phyloP scores from a whole-genome alignment of 1,140 invertebrate species.

The Drosophila ficusphila region DNA sequence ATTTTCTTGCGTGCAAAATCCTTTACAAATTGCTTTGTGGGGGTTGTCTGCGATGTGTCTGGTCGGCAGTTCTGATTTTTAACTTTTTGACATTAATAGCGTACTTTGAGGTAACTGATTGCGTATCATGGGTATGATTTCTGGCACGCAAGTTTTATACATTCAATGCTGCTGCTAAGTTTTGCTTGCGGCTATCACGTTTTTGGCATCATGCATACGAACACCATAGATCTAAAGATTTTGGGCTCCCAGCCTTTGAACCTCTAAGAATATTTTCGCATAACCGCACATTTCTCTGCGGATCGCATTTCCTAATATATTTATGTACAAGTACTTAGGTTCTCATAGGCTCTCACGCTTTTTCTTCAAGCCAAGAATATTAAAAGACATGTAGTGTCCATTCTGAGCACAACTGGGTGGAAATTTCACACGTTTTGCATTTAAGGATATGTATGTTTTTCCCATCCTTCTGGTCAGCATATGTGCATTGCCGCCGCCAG shows the following conservation, averaged over 20 bases:
- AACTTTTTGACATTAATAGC: slow-evolving; percentile 66
- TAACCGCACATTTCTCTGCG: background rate
- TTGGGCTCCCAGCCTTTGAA: background rate
- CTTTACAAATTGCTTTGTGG: slow-evolving; percentile 24
- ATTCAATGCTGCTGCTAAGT: slow-evolving; percentile 27
- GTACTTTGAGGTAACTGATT: slow-evolving; percentile 58
- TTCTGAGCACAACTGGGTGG: slow-evolving; percentile 11
- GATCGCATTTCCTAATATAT: no score
- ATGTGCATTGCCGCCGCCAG: slow-evolving; percentile 53
- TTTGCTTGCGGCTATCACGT: slow-evolving; percentile 72
- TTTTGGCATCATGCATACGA: slow-evolving; percentile 15
- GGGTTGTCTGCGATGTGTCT: slow-evolving; percentile 32
- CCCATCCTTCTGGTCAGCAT: slow-evolving; percentile 69
- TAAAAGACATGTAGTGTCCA: slow-evolving; percentile 45
- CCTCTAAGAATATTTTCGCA: background rate
- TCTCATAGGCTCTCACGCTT: background rate
- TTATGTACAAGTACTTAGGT: no score
- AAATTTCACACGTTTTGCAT: slow-evolving; percentile 60
- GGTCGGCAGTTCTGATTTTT: slow-evolving; percentile 22
- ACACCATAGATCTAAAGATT: slow-evolving; percentile 15
- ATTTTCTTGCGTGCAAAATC: slow-evolving; percentile 52
- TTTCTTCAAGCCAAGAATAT: background rate
- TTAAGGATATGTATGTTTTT: slow-evolving; percentile 29
- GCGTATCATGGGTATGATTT: slow-evolving; percentile 29
- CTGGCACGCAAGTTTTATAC: slow-evolving; percentile 52